Evolutionary conservation across 2,113 vertebrate species (phyloP), one percentile per base, ranked within the genome.

Genomic region (Pipa parva): DNA sequence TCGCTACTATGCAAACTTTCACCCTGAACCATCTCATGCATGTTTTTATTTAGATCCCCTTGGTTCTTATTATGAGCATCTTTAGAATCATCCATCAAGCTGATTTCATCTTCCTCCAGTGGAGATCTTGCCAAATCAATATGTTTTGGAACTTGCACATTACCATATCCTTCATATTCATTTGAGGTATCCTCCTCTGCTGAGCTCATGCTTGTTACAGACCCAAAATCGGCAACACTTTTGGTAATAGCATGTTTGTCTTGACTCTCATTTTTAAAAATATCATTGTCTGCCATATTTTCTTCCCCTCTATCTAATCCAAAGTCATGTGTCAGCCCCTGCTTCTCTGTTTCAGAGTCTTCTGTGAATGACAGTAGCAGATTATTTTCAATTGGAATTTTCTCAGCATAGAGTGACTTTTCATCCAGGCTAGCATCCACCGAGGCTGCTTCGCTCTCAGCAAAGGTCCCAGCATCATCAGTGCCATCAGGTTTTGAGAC

Each of bases 391-490:
- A 22, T 61, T 29, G 76, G 75, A 31, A 65, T 49, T 17, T 76
- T 55, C 20, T 79, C 79, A 56, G 73, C 67, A 71, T 65, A 72
- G 13, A 80, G 70, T 71, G 83, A 81, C 66, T 83, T 80, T 64
- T 89, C 77, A 69, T 84, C 74, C 76, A 80, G 77, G 72, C 31
- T 75, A 42, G 80, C 73, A 56, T 85, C 80, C 18, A 72, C 46
- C 2, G 77, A 75, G 58, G 80, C 74, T 49, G 78, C 73, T 75
- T 75, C 74, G 50, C 72, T 80, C 71, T 85, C 63, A 3, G 79
- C 77, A 80, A 85, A 73, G 12, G 36, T 71, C 5, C 69, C 74
- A 7, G 68, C 78, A 22, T 83, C 86, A 76, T 86, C 84, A 6
- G 73, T 77, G 77, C 83, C 81, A 64, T 75, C 78, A 72, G 77